Evolutionary conservation across 2,113 vertebrate species (phyloP).

Genomic region (Anhinga rufa): DNA sequence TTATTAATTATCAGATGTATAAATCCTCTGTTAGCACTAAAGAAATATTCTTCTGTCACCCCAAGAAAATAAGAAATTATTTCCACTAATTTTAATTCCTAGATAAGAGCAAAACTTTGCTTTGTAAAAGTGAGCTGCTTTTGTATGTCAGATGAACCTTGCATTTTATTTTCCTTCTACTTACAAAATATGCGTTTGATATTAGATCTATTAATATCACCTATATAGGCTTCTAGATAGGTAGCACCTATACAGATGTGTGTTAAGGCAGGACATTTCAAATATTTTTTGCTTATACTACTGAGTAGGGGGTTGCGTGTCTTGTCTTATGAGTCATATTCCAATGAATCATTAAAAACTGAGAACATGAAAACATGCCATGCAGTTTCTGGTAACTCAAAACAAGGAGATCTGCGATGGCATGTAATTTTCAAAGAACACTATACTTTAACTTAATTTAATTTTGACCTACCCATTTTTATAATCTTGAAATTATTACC

Average conservation of each 20-base stretch:
- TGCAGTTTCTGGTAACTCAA: not conserved
- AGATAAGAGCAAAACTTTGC: not conserved
- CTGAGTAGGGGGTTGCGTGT: not conserved
- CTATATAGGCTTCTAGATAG: not conserved
- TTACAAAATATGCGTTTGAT: not conserved
- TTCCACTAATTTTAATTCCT: not conserved
- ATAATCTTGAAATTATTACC: not conserved
- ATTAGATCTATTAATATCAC: not conserved
- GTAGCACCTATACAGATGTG: not conserved
- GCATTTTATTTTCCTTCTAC: not conserved
- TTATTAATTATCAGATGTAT: not conserved
- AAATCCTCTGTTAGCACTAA: not conserved
- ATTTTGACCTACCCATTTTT: not conserved
- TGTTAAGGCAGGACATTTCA: not conserved
- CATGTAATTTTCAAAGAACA: not conserved
- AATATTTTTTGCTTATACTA: not conserved
- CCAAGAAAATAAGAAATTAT: not conserved
- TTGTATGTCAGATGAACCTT: not conserved
- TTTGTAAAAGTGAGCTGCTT: not conserved
- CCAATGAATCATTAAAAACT: not conserved
- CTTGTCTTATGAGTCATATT: not conserved
- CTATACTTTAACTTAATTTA: not conserved
- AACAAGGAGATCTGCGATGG: not conserved
- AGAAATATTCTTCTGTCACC: not conserved
- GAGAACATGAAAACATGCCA: not conserved